phyloP scores from a whole-genome alignment of 2,888 invertebrate species.

The Noctua pronuba region DNA sequence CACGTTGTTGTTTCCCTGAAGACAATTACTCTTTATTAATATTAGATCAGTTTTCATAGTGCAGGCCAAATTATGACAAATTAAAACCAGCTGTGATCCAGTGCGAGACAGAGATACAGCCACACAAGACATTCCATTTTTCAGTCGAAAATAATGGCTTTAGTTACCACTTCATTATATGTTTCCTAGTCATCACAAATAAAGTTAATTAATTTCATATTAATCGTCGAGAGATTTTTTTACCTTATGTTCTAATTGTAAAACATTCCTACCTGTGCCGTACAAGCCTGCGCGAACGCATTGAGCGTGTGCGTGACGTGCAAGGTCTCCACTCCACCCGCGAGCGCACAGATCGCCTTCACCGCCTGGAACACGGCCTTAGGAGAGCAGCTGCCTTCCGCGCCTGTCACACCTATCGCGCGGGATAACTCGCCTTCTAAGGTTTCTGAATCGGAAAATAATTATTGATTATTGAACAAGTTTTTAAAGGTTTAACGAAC shows the following conservation, averaged over 20 bases:
- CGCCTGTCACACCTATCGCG: slow-evolving; percentile 92
- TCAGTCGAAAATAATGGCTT: neutral
- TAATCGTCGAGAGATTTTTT: neutral
- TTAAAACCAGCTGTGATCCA: neutral
- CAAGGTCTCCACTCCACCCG: slow-evolving; percentile 96
- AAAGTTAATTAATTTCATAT: no score
- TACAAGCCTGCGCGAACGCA: slow-evolving; percentile 91
- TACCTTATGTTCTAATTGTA: neutral
- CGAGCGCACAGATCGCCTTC: slow-evolving; percentile 97
- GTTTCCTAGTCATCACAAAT: no score
- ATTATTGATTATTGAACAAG: neutral
- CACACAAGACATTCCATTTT: neutral
- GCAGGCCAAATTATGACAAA: neutral
- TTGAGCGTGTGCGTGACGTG: slow-evolving; percentile 95
- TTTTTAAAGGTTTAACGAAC: neutral
- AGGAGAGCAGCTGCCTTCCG: slow-evolving; percentile 87
- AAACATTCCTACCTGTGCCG: slow-evolving; percentile 79
- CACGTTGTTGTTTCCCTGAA: slow-evolving; percentile 73
- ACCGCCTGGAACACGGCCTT: slow-evolving; percentile 95
- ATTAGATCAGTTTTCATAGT: neutral
- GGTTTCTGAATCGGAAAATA: slow-evolving; percentile 90
- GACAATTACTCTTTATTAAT: neutral
- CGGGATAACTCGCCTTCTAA: slow-evolving; percentile 95
- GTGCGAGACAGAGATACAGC: neutral
- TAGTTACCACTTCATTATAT: neutral